Base-by-base conservation (phyloP, 2,888 invertebrate species). In the Zhuqinia jingwanae region DNA sequence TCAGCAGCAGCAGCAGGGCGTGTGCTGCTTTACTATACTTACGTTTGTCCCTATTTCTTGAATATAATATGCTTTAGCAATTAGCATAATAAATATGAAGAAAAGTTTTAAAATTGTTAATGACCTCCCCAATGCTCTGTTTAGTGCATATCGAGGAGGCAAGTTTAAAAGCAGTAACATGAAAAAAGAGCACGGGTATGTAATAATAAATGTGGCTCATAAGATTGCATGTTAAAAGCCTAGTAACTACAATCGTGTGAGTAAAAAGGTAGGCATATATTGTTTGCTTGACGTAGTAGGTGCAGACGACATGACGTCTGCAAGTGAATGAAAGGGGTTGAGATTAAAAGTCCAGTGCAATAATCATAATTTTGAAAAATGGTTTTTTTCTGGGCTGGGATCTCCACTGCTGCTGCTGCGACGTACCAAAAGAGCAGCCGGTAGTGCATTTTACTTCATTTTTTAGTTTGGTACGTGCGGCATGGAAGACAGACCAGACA, bases 281-380 rank as follows among this genome's bases (percentile, higher is more conserved):
- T 70, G 47, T 70, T 70, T 63, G 10, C 30, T 60, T 17, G 47
- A 56, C 30, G 58, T 68, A n/a, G n/a, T n/a, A 53, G 84, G 78
- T 84, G 84, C 60, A 84, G 77, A 78, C 84, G 77, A 78, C 78
- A 84, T 78, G 78, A 84, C 78, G 77, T 78, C 84, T 84, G 70
- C 70, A 84, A 77, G 78, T 84, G 70, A 78, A 77, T 36, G 77
- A 83, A 78, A 78, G 60, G 84, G 84, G 78, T 84, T 84, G 78
- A 78, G 84, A 84, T 84, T 84, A 84, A 84, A 84, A 84, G 84
- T 84, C 84, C 84, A 78, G 70, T 58, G 78, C 58, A 84, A 84
- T 84, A 78, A 84, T 78, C 84, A 70, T 84, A 77, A 84, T 84
- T 84, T 84, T 84, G 84, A 84, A 84, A 84, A 84, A 84, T 84